These are phyloP conservation scores for Heteractis magnifica DNA, from an alignment of 92 coral and sea anemone genomes.

Conservation along the genomic window DNA sequence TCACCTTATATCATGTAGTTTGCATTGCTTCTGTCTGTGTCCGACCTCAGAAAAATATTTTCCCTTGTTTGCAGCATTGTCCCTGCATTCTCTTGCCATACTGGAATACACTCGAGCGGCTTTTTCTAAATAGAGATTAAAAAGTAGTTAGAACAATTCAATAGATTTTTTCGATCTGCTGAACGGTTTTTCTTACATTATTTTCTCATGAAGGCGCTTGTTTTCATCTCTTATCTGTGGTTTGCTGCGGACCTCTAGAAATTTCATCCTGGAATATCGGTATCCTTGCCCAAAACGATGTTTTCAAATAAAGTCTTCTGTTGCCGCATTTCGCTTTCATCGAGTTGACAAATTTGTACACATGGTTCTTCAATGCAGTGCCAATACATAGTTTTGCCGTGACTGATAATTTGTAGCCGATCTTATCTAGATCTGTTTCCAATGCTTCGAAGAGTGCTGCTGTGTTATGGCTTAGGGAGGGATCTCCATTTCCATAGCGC, in stretches of 20 bases:
- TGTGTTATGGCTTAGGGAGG: no score
- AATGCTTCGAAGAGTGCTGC: no score
- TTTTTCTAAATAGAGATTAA: neutral
- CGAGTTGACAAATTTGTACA: neutral
- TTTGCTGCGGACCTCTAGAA: neutral
- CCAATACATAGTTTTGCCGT: neutral
- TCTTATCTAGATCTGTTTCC: neutral
- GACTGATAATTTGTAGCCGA: neutral
- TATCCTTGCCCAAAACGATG: neutral
- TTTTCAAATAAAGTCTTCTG: neutral
- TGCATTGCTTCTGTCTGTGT: neutral
- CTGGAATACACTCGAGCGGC: neutral
- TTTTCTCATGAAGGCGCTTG: neutral
- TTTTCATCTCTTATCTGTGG: neutral
- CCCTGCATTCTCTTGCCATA: neutral
- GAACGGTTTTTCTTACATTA: no score
- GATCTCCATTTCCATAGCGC: neutral
- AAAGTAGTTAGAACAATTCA: neutral
- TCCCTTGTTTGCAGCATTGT: neutral
- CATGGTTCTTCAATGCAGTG: neutral
- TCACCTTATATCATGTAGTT: neutral
- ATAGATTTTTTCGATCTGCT: neutral
- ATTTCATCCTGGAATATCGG: neutral
- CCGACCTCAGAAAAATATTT: neutral
- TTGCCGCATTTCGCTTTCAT: neutral